These are phyloP conservation scores for Drosophila suzukii DNA, from an alignment of 1,140 invertebrate species.

Conservation along the genomic window DNA sequence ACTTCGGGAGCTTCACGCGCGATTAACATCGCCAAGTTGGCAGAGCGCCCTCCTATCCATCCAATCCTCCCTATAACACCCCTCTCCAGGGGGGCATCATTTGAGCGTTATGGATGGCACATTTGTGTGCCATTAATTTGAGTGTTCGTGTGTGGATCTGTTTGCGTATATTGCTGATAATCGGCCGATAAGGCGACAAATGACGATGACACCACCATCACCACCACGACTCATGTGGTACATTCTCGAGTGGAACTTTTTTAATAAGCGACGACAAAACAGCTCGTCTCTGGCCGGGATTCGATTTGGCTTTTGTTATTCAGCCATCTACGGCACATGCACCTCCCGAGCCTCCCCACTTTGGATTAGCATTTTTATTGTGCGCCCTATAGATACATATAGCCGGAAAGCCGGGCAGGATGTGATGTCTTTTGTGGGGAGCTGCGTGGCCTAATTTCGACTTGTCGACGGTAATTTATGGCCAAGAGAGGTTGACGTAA, in stretches of 20 bases:
- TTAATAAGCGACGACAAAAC: slow-evolving; percentile 56
- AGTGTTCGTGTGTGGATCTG: slow-evolving; percentile 33
- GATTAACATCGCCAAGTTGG: slow-evolving; percentile 59
- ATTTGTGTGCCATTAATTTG: slow-evolving; percentile 73
- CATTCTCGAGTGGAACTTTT: slow-evolving; percentile 49
- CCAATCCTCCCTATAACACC: not conserved
- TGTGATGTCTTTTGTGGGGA: slow-evolving; percentile 25
- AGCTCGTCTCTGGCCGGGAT: slow-evolving; percentile 18
- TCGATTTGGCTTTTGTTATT: slow-evolving; percentile 54
- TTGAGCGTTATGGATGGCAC: slow-evolving; percentile 64
- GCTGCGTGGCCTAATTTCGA: slow-evolving; percentile 60
- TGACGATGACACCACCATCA: slow-evolving; percentile 42
- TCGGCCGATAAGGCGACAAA: slow-evolving; percentile 73
- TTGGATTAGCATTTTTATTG: slow-evolving; percentile 76
- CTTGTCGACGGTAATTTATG: slow-evolving; percentile 71
- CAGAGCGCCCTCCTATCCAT: not conserved
- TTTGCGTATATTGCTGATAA: slow-evolving; percentile 53
- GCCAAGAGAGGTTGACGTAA: slow-evolving; percentile 59
- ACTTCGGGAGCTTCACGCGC: slow-evolving; percentile 49
- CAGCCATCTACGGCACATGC: slow-evolving; percentile 1
- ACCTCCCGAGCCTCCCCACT: slow-evolving; percentile 31
- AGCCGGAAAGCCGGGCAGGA: slow-evolving; percentile 54
- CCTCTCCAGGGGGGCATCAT: slow-evolving; percentile 7
- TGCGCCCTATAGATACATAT: slow-evolving; percentile 10
- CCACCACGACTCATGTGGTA: slow-evolving; percentile 11